Conservation (phyloP, 2,797 vertebrate genomes). For the Enteromius viviparus region DNA sequence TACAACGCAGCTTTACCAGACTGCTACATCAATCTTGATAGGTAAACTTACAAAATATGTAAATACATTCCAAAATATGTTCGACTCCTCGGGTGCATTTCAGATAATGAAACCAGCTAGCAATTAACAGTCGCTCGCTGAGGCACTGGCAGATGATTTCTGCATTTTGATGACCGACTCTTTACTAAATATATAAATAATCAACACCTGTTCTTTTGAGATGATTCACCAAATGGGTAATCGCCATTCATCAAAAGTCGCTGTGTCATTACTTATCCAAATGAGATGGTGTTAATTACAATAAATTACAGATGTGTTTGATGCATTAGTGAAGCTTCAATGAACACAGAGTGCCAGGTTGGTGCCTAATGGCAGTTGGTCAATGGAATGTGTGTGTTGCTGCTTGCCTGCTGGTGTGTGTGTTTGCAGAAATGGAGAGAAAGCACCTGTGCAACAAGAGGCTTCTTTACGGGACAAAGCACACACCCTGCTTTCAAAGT, state of each 20-base stretch:
- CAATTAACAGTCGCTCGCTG: constrained; percentile 22
- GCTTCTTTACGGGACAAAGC: constrained; percentile 28
- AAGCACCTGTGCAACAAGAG: constrained; percentile 24
- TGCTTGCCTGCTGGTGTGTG: background rate
- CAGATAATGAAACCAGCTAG: constrained; percentile 14
- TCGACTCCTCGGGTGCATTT: constrained; percentile 17
- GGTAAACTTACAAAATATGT: constrained; percentile 33
- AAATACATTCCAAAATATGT: constrained; percentile 25
- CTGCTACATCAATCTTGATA: background rate
- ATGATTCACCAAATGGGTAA: constrained; percentile 60
- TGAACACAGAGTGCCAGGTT: constrained; percentile 63
- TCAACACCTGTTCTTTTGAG: constrained; percentile 66
- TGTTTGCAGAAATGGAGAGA: constrained; percentile 19
- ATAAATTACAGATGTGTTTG: constrained; percentile 77
- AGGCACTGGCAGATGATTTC: constrained; percentile 39
- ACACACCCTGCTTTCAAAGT: constrained; percentile 19
- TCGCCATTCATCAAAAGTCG: constrained; percentile 70
- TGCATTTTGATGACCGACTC: constrained; percentile 42
- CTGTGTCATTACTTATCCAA: constrained; percentile 76
- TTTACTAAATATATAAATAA: constrained; percentile 56
- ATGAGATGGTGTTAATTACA: constrained; percentile 77
- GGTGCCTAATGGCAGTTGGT: constrained; percentile 64
- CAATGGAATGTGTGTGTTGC: constrained; percentile 48
- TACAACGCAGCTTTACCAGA: too few species aligned
- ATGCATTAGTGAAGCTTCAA: constrained; percentile 75